Evolutionary conservation across 92 coral and sea anemone genomes (phyloP).

Genomic region (Parazoanthus swiftii): DNA sequence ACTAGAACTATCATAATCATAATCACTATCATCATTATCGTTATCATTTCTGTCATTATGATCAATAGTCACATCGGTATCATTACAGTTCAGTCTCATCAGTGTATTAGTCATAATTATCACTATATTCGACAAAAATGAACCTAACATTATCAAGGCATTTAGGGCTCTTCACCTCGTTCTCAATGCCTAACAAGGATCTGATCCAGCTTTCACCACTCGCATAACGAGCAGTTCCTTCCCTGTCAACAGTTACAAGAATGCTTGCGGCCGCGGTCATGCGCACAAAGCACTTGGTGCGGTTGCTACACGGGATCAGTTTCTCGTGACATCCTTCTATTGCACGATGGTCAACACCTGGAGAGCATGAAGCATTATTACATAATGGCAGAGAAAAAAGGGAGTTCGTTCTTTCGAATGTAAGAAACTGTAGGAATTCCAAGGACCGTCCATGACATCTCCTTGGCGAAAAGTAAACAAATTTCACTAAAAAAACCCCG

Average conservation of each 20-base stretch:
- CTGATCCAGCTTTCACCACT: constrained; percentile 29
- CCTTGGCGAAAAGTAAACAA: too few relatives aligned
- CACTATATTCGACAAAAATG: background rate
- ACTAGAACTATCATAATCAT: background rate
- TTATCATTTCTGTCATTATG: too few relatives aligned
- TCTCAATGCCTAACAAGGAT: background rate
- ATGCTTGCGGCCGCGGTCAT: constrained; percentile 27
- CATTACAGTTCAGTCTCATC: too few relatives aligned
- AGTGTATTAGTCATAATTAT: too few relatives aligned
- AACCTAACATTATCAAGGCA: background rate
- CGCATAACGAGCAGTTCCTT: constrained; percentile 29
- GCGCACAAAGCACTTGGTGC: constrained; percentile 35
- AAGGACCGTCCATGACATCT: too few relatives aligned
- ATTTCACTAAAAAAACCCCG: too few relatives aligned
- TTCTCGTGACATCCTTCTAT: constrained; percentile 28
- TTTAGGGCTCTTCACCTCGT: background rate
- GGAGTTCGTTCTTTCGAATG: background rate
- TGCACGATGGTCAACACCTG: constrained; percentile 15
- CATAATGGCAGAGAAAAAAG: constrained; percentile 5
- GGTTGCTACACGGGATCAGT: constrained; percentile 34
- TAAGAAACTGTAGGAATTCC: too few relatives aligned
- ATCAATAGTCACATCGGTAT: background rate
- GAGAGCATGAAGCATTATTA: background rate
- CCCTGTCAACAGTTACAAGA: constrained; percentile 35
- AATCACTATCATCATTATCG: background rate